Conservation (phyloP, 1,140 invertebrate species). For the Eupristina koningsbergeri region DNA sequence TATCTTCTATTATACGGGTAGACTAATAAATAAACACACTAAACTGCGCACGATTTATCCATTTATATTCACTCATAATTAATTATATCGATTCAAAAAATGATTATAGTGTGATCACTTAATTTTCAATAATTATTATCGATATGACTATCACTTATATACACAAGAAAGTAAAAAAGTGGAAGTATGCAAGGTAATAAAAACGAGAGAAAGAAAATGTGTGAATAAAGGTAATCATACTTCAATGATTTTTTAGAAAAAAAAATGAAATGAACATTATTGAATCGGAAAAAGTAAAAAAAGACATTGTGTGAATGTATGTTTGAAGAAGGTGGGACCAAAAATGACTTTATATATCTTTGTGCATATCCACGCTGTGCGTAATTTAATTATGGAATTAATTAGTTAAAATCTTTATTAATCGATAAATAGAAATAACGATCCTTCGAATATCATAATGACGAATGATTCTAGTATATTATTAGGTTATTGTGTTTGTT, state of each 20-base stretch:
- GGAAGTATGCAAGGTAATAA: neutral
- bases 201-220: neutral
- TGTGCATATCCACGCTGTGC: constrained; percentile 73
- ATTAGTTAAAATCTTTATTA: constrained; percentile 70
- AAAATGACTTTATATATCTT: constrained; percentile 74
- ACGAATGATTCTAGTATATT: constrained; percentile 67
- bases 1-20: constrained; percentile 44
- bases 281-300: constrained; percentile 52
- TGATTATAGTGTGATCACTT: constrained; percentile 21
- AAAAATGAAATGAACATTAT: constrained; percentile 45
- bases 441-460: constrained; percentile 67
- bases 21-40: constrained; percentile 31
- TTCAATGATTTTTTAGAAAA: too few relatives aligned
- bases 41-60: constrained; percentile 47
- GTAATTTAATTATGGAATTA: constrained; percentile 73
- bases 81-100: constrained; percentile 40
- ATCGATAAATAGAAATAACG: constrained; percentile 64
- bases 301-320: constrained; percentile 66
- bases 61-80: constrained; percentile 39
- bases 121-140: constrained; percentile 41
- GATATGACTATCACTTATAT: constrained; percentile 45
- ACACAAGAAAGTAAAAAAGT: constrained; percentile 8
- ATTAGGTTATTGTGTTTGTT: constrained; percentile 72
- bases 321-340: constrained; percentile 75
- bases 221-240: too few relatives aligned